These are phyloP conservation scores for Champsocephalus gunnari DNA, from an alignment of 2,797 vertebrate genomes.

Conservation along the genomic window DNA sequence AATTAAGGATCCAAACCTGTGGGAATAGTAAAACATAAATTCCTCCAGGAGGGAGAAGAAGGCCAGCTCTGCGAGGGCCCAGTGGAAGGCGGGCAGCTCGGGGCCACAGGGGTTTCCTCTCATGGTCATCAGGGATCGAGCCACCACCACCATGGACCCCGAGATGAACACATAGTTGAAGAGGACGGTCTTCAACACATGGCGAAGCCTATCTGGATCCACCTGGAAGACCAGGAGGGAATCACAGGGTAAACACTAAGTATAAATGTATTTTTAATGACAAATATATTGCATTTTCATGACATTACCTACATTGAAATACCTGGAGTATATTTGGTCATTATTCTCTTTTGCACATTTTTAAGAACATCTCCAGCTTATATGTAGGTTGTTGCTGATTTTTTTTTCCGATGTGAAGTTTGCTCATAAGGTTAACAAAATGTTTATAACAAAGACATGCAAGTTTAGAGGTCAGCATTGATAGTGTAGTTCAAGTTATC, in stretches of 20 bases:
- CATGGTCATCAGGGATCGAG: constrained; percentile 82
- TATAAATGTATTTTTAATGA: no score
- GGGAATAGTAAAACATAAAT: constrained; percentile 94
- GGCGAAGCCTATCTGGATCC: constrained; percentile 83
- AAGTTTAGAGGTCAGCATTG: neutral
- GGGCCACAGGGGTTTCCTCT: constrained; percentile 84
- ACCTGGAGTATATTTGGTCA: neutral
- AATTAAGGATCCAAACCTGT: constrained; percentile 81
- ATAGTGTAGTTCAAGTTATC: neutral
- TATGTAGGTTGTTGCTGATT: neutral
- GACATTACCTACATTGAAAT: neutral
- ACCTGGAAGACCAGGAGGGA: constrained; percentile 79
- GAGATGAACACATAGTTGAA: constrained; percentile 88
- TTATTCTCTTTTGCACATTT: no score
- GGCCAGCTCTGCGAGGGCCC: constrained; percentile 89
- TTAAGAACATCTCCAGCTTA: no score
- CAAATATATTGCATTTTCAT: neutral
- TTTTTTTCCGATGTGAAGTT: neutral
- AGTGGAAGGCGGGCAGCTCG: constrained; percentile 91
- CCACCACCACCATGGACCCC: constrained; percentile 82
- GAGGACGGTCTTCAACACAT: constrained; percentile 77
- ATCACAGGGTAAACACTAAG: neutral
- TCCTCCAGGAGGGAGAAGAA: constrained; percentile 88
- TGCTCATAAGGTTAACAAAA: no score
- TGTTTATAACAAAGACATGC: no score